Percentiles rank a stretch among this genome's conserved stretches.
Conservation (phyloP, 2,113 vertebrate species). For the Paradisaea rubra region DNA sequence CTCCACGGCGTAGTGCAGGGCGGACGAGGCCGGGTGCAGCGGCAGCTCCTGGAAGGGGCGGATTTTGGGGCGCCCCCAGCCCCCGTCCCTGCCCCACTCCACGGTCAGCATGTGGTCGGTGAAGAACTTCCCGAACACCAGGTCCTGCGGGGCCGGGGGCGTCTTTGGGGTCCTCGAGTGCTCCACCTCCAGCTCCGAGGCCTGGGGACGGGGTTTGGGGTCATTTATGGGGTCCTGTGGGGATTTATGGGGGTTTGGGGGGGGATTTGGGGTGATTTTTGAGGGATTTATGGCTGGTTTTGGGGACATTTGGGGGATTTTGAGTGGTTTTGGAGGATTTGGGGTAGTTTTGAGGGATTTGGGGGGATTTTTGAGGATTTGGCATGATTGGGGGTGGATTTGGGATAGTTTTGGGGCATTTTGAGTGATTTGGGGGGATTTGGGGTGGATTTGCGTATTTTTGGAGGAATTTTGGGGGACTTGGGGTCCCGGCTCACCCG, state of each 20-base stretch:
- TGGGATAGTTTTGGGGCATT: too few relatives aligned
- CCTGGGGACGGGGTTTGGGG: neutral
- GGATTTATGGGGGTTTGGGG: too few relatives aligned
- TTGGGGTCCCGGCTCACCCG: neutral
- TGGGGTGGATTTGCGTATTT: too few relatives aligned
- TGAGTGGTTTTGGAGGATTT: too few relatives aligned
- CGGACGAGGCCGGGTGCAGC: neutral
- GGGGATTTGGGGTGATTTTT: too few relatives aligned
- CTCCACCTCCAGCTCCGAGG: neutral
- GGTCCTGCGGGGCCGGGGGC: neutral
- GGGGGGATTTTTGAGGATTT: too few relatives aligned
- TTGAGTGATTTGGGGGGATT: too few relatives aligned
- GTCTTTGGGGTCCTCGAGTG: neutral
- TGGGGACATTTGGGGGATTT: too few relatives aligned
- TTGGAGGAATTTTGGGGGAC: neutral
- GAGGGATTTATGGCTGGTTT: too few relatives aligned
- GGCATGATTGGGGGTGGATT: too few relatives aligned
- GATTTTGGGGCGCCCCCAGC: neutral
- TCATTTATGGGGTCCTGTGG: too few relatives aligned
- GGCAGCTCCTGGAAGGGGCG: neutral
- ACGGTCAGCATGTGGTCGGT: neutral
- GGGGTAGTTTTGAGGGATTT: too few relatives aligned
- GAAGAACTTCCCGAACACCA: neutral
- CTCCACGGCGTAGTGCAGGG: neutral
- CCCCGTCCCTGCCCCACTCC: neutral